Evolutionary conservation across 1,140 invertebrate genomes (phyloP), one percentile per base, ranked within the genome.

Genomic region (Mylabris phalerata): DNA sequence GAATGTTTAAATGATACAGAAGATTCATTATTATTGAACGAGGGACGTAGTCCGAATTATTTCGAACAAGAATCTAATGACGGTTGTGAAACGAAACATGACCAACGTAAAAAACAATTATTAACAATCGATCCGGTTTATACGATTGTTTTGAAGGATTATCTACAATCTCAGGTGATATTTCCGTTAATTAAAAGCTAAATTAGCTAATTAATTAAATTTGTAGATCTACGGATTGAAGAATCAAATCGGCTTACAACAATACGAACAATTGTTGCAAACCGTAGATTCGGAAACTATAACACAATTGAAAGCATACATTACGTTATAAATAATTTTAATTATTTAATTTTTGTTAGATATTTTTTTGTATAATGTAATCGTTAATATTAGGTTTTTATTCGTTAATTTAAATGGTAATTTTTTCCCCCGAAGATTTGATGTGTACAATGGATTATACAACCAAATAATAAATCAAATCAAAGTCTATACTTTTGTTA

Each of bases 1-100:
- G 89, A 94, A 77, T 84, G 89, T 5, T 75, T 97, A 42, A 90
- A 93, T 75, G 93, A 97, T 72, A 84, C 96, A 47, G 83, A 27
- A 42, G 80, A 80, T 66, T 75, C 76, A 10, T 70, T 82, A 9
- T 67, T 80, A 39, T 73, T 80, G 32, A 65, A 68, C 9, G 75
- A 77, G 57, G 67, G 74, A 27, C 68, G 71, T 10, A 74, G 70
- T 67, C 67, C 71, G 11, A 73, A 68, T 38, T 62, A 71, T 50
- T 75, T 73, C 9, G 73, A 77, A 32, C 72, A 76, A 51, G 71
- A 71, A 9, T 73, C 76, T 49, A 71, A 75, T 54, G 63, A 63
- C 6, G 77, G 77, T 52, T 77, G 76, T 59, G 78, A 79, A 65
- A 82, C 77, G 3, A 78, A 82, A 64, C 79, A 81, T 65, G 77